phyloP scores from a whole-genome alignment of 2,113 vertebrate genomes.

The Bos javanicus region DNA sequence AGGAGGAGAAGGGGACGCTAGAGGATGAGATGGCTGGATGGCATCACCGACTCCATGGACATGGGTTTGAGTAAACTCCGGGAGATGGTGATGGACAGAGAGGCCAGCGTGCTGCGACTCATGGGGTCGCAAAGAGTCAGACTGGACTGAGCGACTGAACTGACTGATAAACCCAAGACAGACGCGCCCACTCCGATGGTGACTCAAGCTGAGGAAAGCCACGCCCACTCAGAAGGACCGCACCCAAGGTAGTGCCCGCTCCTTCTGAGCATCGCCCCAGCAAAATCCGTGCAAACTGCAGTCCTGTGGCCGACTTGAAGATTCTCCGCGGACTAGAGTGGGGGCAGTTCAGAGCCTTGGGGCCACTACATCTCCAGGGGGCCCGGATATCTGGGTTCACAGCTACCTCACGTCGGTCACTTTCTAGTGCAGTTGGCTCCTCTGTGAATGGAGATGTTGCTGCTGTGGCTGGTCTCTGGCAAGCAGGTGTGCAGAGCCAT shows the following conservation, averaged over 20 bases:
- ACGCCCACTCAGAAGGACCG: accelerated
- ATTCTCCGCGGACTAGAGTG: accelerated
- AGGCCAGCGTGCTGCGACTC: too few species aligned
- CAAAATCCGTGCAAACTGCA: accelerated
- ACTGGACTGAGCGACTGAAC: too few species aligned
- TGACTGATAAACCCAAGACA: not conserved
- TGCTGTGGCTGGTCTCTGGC: not conserved
- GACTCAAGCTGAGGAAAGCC: not conserved
- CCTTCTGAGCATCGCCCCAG: too few species aligned
- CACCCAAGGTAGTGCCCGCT: accelerated
- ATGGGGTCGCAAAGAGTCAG: too few species aligned
- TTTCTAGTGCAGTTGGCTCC: not conserved
- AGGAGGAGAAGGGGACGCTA: too few species aligned
- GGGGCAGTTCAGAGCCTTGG: not conserved
- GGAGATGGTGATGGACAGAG: too few species aligned
- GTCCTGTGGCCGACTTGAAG: accelerated
- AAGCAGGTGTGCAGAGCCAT: too few species aligned
- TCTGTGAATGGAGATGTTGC: not conserved
- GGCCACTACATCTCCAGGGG: accelerated
- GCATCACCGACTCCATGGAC: too few species aligned
- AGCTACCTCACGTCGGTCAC: accelerated
- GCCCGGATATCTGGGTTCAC: not conserved
- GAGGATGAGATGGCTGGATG: too few species aligned
- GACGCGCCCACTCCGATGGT: not conserved
- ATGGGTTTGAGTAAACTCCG: too few species aligned